A percentile compares a stretch with the other conserved stretches of the same genome.
Evolutionary conservation across 2,797 vertebrate genomes (phyloP).

Genomic region (Dermochelys coriacea): DNA sequence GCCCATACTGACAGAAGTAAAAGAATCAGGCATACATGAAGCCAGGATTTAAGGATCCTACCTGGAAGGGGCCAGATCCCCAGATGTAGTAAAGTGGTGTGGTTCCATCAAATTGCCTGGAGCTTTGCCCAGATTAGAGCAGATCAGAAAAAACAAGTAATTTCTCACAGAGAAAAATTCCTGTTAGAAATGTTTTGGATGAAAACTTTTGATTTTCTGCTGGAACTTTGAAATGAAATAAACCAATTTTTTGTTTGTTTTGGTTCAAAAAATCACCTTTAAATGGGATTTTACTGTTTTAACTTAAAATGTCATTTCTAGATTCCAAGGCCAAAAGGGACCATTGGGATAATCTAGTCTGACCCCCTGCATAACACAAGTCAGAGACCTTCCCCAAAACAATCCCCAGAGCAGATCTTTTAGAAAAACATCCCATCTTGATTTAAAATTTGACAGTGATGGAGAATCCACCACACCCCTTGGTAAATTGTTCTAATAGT

Average conservation of each 20-base stretch:
- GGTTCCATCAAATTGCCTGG: background rate
- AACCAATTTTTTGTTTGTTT: background rate
- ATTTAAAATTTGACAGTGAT: background rate
- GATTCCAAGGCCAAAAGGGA: background rate
- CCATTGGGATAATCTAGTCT: background rate
- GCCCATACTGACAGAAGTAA: background rate
- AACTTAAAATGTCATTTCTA: background rate
- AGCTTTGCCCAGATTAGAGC: background rate
- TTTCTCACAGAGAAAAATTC: background rate
- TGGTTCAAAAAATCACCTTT: background rate
- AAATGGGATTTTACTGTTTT: background rate
- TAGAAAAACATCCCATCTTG: background rate
- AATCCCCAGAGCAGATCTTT: background rate
- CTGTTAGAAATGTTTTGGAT: background rate
- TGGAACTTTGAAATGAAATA: background rate
- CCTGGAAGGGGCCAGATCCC: background rate
- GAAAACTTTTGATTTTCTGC: background rate
- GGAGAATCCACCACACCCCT: background rate
- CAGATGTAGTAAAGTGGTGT: background rate
- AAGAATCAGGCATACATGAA: background rate
- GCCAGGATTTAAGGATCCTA: background rate
- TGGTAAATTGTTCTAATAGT: background rate
- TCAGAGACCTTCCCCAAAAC: background rate
- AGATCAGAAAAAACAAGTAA: background rate
- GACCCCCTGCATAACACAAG: background rate